Conservation (phyloP, 2,888 invertebrate species). For the Cremastobaeus sp. region DNA sequence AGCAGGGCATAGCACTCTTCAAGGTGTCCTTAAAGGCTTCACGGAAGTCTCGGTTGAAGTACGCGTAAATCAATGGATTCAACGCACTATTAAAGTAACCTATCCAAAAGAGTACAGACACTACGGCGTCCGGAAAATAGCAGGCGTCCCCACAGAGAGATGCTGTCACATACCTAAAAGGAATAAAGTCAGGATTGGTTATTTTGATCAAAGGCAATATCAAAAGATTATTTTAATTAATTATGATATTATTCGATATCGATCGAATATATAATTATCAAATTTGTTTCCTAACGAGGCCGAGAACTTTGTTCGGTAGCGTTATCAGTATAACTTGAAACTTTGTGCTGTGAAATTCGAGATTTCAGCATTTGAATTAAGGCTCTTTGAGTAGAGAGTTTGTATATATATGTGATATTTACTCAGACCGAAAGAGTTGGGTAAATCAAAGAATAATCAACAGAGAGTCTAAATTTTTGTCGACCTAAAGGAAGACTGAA, state of each 20-base stretch:
- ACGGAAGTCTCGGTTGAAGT: conserved; percentile 97
- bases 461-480: too few species aligned
- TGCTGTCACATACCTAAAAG: conserved; percentile 89
- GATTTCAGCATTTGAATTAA: too few species aligned
- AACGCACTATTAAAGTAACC: conserved; percentile 98
- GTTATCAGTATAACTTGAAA: too few species aligned
- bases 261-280: too few species aligned
- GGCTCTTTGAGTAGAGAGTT: too few species aligned
- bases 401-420: too few species aligned
- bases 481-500: too few species aligned
- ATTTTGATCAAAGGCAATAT: not conserved
- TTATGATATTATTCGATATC: conserved; percentile 2
- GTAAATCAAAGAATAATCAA: too few species aligned
- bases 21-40: conserved; percentile 96
- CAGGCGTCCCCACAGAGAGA: conserved; percentile 88
- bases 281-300: too few species aligned
- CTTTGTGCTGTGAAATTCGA: too few species aligned
- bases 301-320: too few species aligned
- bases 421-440: too few species aligned
- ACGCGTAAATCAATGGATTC: conserved; percentile 96
- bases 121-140: conserved; percentile 83
- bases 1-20: conserved; percentile 91
- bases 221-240: not conserved
- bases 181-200: conserved; percentile 28
- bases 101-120: conserved; percentile 91